Base-by-base conservation (phyloP, 2,113 vertebrate species). In the Gopherus flavomarginatus region DNA sequence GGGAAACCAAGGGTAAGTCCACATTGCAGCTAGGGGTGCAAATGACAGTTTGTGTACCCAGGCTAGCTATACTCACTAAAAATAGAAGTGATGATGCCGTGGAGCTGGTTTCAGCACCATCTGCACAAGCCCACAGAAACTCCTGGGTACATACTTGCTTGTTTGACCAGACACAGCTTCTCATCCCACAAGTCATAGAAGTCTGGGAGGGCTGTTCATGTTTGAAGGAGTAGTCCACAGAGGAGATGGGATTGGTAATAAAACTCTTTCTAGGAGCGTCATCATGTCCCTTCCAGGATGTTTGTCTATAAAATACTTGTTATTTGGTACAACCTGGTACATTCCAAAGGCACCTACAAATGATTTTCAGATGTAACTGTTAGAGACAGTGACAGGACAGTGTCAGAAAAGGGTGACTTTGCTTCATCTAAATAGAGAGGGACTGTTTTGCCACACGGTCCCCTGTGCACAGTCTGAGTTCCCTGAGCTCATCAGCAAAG, bases 171-270 rank as follows among this genome's bases (percentile, higher is more conserved):
- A 94, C 93, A 84, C 81, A 84, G 80, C 81, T 96, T 95, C 82
- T 97, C 95, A 95, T 90, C 91, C 91, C 88, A 90, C 92, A 89
- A 31, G 59, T 54, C 95, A 95, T 0, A 21, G 91, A 88, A 96
- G 88, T 95, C 87, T 93, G 93, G 96, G 95, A 94, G 35, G 62
- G 65, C 19, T 72, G 65, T 38, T 72, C 35, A 38, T 22, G 17
- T 72, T 72, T 72, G 65, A n/a, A 72, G 65, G 17, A 94, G 88
- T 86, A 95, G 93, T 82, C 94, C 82, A 94, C 85, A 27, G 88
- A 95, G 97, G 95, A 97, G 94, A 97, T 93, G 96, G 96, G 94
- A 85, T 78, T 95, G 94, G 93, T 96, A 96, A 96, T 95, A 95
- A 92, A 95, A 93, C 85, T 89, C 96, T 44, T 97, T 95, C 95